Evolutionary conservation across 2,888 invertebrate species (phyloP).

Genomic region (Strigamia crassipes): DNA sequence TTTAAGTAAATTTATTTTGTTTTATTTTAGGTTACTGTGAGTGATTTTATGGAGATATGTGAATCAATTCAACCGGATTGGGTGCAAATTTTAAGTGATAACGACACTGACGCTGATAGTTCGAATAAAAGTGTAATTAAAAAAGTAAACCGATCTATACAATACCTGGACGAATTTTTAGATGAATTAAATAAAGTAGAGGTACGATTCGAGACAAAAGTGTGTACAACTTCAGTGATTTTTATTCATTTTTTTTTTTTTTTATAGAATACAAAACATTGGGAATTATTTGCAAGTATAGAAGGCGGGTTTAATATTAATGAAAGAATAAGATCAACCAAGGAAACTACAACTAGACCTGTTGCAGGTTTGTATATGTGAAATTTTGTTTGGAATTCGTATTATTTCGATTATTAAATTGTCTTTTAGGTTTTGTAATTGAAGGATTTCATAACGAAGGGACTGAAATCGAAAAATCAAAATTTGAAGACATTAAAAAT

Average conservation of each 20-base stretch:
- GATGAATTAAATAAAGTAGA: constrained; percentile 68
- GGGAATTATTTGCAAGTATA: constrained; percentile 69
- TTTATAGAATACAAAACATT: constrained; percentile 60
- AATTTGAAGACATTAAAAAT: constrained; percentile 64
- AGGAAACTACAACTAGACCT: constrained; percentile 63
- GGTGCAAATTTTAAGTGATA: constrained; percentile 80
- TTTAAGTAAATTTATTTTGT: constrained; percentile 2
- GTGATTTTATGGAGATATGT: constrained; percentile 71
- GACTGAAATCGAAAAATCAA: constrained; percentile 64
- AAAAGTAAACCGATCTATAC: constrained; percentile 71
- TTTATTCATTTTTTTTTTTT: constrained; percentile 54
- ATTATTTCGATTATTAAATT: background rate
- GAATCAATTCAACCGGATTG: constrained; percentile 79
- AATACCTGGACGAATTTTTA: constrained; percentile 72
- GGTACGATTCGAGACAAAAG: constrained; percentile 52
- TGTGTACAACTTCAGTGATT: background rate
- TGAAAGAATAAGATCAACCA: constrained; percentile 69
- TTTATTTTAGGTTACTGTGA: constrained; percentile 62
- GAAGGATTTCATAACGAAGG: constrained; percentile 72
- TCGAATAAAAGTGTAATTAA: constrained; percentile 73
- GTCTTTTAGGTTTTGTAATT: constrained; percentile 71
- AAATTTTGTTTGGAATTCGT: background rate
- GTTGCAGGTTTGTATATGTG: constrained; percentile 57
- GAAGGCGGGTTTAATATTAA: constrained; percentile 75
- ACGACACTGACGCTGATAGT: constrained; percentile 70